phyloP scores from a whole-genome alignment of 2,888 invertebrate species.

The Xylophagus ater region DNA sequence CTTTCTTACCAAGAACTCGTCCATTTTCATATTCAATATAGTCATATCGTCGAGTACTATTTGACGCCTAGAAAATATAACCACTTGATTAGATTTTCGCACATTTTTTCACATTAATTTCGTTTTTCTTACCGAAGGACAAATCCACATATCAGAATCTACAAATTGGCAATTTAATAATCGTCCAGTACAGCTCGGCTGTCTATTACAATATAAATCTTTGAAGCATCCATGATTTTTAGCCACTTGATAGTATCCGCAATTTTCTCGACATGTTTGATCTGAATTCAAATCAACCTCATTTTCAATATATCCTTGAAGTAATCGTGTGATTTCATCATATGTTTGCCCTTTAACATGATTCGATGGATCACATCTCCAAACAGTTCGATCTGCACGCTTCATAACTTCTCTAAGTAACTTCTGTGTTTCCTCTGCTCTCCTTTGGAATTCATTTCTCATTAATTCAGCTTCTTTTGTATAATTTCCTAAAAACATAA shows the following conservation, averaged over 20 bases:
- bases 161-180: conserved; percentile 65
- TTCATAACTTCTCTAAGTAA: conserved; percentile 57
- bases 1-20: conserved; percentile 48
- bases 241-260: conserved; percentile 56
- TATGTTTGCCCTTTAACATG: conserved; percentile 53
- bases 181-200: conserved; percentile 56
- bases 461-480: conserved; percentile 60
- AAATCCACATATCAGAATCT: conserved; percentile 75
- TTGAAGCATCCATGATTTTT: conserved; percentile 56
- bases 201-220: conserved; percentile 53
- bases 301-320: conserved; percentile 80
- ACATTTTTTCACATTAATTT: too few species aligned
- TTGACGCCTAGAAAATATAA: conserved; percentile 18
- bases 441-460: conserved; percentile 51
- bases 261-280: conserved; percentile 65
- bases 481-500: conserved; percentile 51
- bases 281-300: conserved; percentile 77
- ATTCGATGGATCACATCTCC: conserved; percentile 63
- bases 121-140: conserved; percentile 68
- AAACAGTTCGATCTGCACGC: conserved; percentile 56
- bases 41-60: conserved; percentile 56
- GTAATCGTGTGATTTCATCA: conserved; percentile 62
- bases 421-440: conserved; percentile 53
- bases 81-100: too few species aligned
- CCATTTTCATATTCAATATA: conserved; percentile 78